Conservation (phyloP, 2,888 invertebrate species). For the Spisula subtruncata region DNA sequence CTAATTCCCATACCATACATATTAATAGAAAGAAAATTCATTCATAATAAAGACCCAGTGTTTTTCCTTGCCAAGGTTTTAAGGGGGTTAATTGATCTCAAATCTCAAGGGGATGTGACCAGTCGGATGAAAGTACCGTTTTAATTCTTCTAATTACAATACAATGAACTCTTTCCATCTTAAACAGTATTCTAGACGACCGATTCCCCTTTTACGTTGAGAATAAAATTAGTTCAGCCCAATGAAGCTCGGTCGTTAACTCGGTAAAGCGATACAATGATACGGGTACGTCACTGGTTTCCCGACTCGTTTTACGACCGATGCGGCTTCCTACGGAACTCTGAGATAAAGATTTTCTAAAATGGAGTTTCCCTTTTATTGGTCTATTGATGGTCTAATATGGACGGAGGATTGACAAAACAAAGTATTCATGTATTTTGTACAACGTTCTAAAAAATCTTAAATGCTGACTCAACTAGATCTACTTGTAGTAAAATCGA, state of each 20-base stretch:
- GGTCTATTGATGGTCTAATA: neutral
- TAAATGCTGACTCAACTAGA: neutral
- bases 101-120: constrained; percentile 38
- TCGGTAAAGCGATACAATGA: constrained; percentile 61
- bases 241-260: constrained; percentile 41
- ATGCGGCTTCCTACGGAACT: constrained; percentile 34
- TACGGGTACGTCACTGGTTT: constrained; percentile 52
- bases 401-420: neutral
- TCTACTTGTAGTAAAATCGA: neutral
- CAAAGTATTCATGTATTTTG: neutral
- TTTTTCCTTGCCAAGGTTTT: constrained; percentile 46
- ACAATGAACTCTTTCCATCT: constrained; percentile 55
- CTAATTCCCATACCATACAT: constrained; percentile 72
- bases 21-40: constrained; percentile 65
- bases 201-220: constrained; percentile 26
- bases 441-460: too few relatives aligned
- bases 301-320: constrained; percentile 49
- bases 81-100: constrained; percentile 64
- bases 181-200: constrained; percentile 20
- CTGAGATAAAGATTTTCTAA: constrained; percentile 7
- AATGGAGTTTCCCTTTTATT: constrained; percentile 12
- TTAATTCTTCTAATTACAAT: constrained; percentile 71
- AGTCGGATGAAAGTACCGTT: constrained; percentile 59
- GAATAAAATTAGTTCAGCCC: constrained; percentile 64
- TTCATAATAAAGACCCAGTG: constrained; percentile 46